phyloP scores from a whole-genome alignment of 2,797 vertebrate genomes.

The Manis javanica region DNA sequence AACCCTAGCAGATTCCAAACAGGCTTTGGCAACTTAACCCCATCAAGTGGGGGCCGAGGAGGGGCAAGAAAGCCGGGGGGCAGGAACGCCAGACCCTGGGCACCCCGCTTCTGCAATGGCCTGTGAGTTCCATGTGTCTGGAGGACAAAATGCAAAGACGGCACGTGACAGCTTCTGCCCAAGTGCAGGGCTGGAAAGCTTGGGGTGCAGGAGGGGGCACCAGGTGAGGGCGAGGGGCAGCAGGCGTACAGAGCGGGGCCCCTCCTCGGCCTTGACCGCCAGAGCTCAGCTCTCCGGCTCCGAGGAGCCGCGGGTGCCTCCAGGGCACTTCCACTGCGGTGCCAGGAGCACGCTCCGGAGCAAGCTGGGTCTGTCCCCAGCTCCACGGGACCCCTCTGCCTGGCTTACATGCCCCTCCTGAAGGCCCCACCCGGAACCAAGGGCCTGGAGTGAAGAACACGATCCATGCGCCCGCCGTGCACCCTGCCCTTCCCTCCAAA shows the following conservation, averaged over 20 bases:
- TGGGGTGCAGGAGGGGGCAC: no score
- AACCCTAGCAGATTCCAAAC: constrained; percentile 9
- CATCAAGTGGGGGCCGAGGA: constrained; percentile 4
- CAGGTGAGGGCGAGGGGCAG: no score
- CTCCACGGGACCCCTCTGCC: not conserved
- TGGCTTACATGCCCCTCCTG: not conserved
- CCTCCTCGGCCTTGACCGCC: no score
- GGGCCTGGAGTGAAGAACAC: not conserved
- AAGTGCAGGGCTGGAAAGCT: no score
- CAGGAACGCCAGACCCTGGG: no score
- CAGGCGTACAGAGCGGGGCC: no score
- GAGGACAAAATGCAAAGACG: no score
- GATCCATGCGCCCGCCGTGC: accelerated
- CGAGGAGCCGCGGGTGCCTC: not conserved
- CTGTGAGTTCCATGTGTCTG: no score
- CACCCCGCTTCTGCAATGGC: no score
- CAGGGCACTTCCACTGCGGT: not conserved
- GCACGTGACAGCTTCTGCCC: no score
- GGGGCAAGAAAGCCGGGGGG: accelerated
- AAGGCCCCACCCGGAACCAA: no score
- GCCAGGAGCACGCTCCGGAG: accelerated
- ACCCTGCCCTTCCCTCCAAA: not conserved
- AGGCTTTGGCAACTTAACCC: not conserved
- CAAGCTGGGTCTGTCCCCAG: not conserved
- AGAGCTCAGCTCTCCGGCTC: not conserved